These are phyloP conservation scores for Ammodytes dubius DNA, from an alignment of 2,113 vertebrate species.

Conservation along the genomic window DNA sequence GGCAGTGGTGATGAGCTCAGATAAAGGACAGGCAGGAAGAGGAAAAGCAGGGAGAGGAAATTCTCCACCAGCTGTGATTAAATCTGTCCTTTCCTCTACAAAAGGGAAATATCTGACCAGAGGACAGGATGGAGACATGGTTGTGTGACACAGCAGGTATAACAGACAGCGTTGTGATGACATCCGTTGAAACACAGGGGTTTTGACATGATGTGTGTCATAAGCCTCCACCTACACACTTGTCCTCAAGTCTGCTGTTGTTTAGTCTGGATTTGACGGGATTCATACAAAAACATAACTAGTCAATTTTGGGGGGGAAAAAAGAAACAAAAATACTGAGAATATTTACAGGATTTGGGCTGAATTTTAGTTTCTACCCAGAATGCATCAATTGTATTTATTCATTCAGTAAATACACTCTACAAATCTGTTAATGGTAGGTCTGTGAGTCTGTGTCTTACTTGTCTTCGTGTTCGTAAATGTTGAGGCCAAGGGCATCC, in stretches of 20 bases:
- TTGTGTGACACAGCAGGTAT: neutral
- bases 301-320: neutral
- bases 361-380: neutral
- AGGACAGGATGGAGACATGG: conserved; percentile 31
- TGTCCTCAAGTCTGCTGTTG: neutral
- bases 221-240: neutral
- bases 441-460: conserved; percentile 79
- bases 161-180: neutral
- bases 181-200: neutral
- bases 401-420: neutral
- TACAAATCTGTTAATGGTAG: no score
- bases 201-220: conserved; percentile 12
- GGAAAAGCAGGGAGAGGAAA: conserved; percentile 43
- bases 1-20: conserved; percentile 28
- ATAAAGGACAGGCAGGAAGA: conserved; percentile 23
- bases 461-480: conserved; percentile 98
- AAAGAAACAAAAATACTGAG: neutral
- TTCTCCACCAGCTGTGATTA: conserved; percentile 27
- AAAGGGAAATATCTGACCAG: neutral
- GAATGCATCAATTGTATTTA: neutral
- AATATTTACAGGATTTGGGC: neutral
- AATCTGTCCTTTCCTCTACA: conserved; percentile 14
- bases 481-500: conserved; percentile 97
- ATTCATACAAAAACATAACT: neutral
- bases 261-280: neutral